Evolutionary conservation across 2,888 invertebrate genomes (phyloP), one percentile per base, ranked within the genome.

Genomic region (Tillus elongatus): DNA sequence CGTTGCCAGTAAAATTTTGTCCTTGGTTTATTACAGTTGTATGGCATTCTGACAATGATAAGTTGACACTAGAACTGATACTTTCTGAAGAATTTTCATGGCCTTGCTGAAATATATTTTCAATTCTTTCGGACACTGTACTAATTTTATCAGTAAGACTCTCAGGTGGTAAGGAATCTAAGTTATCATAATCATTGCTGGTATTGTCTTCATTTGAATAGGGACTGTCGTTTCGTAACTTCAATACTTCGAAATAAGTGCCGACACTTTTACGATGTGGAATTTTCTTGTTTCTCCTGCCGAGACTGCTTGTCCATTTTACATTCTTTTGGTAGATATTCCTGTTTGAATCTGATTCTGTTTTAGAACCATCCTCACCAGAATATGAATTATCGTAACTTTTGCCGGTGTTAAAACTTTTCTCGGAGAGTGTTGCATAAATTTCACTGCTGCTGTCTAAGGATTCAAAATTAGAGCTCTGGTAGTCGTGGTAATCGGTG

Each of bases 61-160:
- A 55, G 73, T 74, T 62, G 69, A 71, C 10, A 69, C 67, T 19
- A 71, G 72, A 60, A 3, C 40, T 42, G n/a, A 29, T 12, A 13
- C 31, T 27, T 49, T 71, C 71, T 39, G 71, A 70, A 4, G 9
- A 6, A 37, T 13, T 11, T 6, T 29, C 11, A 11, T 33, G 27
- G 15, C 46, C 36, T 30, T 47, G 42, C 12, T 66, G 65, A 44
- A 70, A 70, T 47, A 64, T 63, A 57, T 68, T 70, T 53, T 75
- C 74, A 45, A 75, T 75, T 58, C 72, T 71, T 38, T 71, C 57
- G 2, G 75, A 74, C 8, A 73, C 71, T 47, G 64, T 66, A 53
- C 69, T 67, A 41, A 74, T 74, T 47, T 74, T 72, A 48, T 72
- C 71, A 16, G 71, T 70, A 33, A 73, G 68, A 56, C 71, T 71